Percentiles rank a stretch among this genome's conserved stretches.
Conservation (phyloP, 2,888 invertebrate genomes). For the Microchrysa polita region DNA sequence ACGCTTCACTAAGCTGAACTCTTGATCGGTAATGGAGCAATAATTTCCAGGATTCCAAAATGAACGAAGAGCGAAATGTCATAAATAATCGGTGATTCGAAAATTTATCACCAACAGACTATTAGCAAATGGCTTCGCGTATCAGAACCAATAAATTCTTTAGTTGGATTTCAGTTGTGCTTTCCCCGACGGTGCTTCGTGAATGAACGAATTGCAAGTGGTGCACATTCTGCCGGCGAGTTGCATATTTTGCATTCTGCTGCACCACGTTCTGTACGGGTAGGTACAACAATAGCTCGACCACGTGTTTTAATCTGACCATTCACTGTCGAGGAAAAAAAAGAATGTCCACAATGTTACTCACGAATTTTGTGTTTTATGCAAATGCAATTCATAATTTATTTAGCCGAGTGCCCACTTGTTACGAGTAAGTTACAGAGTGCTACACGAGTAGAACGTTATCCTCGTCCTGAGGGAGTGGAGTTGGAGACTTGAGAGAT, state of each 20-base stretch:
- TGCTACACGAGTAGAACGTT: background rate
- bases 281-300: background rate
- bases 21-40: slow-evolving; percentile 33
- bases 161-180: slow-evolving; percentile 39
- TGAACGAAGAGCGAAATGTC: slow-evolving; percentile 31
- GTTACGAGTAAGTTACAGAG: background rate
- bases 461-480: background rate
- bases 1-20: slow-evolving; percentile 17
- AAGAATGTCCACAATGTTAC: slow-evolving; percentile 40
- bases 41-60: slow-evolving; percentile 29
- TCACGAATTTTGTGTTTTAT: slow-evolving; percentile 47
- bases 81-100: slow-evolving; percentile 39
- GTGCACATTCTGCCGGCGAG: background rate
- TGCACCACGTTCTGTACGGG: background rate
- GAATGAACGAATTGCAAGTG: slow-evolving; percentile 19
- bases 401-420: slow-evolving; percentile 16
- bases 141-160: slow-evolving; percentile 43
- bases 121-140: slow-evolving; percentile 37
- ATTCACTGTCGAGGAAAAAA: no score
- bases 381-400: slow-evolving; percentile 42
- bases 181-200: slow-evolving; percentile 25
- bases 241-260: slow-evolving; percentile 4
- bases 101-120: slow-evolving; percentile 41
- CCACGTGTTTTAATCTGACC: background rate
- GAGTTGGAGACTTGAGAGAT: background rate